Evolutionary conservation across 1,140 invertebrate genomes (phyloP), one percentile per base, ranked within the genome.

Genomic region (Polypedilum vanderplanki): DNA sequence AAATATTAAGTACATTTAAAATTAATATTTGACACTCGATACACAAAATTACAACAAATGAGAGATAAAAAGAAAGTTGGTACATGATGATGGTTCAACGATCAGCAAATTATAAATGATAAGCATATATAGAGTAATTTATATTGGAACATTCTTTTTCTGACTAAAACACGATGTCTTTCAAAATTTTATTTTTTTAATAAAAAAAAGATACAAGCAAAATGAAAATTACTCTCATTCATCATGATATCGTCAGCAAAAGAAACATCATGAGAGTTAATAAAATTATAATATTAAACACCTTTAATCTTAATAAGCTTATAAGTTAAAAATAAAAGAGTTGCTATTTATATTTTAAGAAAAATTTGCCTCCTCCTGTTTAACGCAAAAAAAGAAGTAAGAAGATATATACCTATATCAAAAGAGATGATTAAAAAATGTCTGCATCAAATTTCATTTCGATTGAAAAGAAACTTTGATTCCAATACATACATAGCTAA

Each of bases 101-200:
- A 33, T 33, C 24, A 33, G 24, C 24, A 33, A 33, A 5, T 3
- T 33, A 33, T 33, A 33, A 33, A 33, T 33, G 24, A 33, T 33
- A 33, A 33, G 24, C 24, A 33, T 33, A 33, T 33, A 33, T 33
- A 33, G 24, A 33, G 24, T 33, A 33, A 33, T 3, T n/a, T 33
- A 33, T 33, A 33, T 33, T 33, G 24, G 24, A 33, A 33, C 24
- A 33, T 33, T 33, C 24, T 33, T 33, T n/a, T 33, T 33, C 24
- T 33, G 24, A 33, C 24, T 10, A 18, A 70, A 70, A 70, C 17
- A 70, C 18, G 10, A 70, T 18, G 15, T 18, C 20, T 20, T n/a
- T 70, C 18, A n/a, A 70, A 70, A 70, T 18, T 70, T 70, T 70
- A 70, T 70, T 70, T 70, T 70, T 70, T 22, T 70, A 70, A 70